Base-by-base conservation (phyloP, 2,113 vertebrate species). In the Propithecus coquereli region DNA sequence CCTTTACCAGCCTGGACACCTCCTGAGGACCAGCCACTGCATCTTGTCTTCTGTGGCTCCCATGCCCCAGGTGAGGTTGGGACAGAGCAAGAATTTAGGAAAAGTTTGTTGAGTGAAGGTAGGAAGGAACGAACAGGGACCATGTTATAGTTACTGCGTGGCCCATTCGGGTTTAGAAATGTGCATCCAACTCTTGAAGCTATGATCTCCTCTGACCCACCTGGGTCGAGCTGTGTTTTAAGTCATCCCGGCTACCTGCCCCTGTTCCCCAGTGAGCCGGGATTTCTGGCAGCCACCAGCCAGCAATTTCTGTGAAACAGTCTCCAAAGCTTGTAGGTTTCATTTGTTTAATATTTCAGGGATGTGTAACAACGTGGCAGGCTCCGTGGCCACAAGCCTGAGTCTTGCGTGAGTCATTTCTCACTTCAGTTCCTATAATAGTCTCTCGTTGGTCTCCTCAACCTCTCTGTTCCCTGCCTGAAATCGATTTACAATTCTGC, bases 401-500 rank as follows among this genome's bases (percentile, higher is more conserved):
- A 86, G 77, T 73, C 61, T 71, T 59, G 34, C 0, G 23, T 76
- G 57, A 97, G 61, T 91, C 57, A 79, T 87, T 95, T 94, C 94
- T 94, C 95, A 95, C 37, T 88, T 65, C 50, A 47, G n/a, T 80
- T 93, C 76, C 89, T 82, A 7, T 50, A 50, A 94, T 14, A 52
- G 82, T 61, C 91, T 97, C 91, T 73, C 74, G 92, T 96, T 86
- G 87, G 54, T 88, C 76, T 66, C 88, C 81, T 79, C 73, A 74
- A 65, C 93, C 57, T 88, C 96, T 95, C 95, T 91, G 77, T 96
- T 92, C 73, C 79, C 85, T 0, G 13, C 68, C 94, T 63, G 77
- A 93, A 91, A 93, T 97, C 68, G 90, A 96, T 95, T 91, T 73
- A 94, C 91, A 94, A 52, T 96, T 86, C 88, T 73, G 70, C 90